Conservation (phyloP, 2,797 vertebrate genomes). For the Sarcoramphus papa region DNA sequence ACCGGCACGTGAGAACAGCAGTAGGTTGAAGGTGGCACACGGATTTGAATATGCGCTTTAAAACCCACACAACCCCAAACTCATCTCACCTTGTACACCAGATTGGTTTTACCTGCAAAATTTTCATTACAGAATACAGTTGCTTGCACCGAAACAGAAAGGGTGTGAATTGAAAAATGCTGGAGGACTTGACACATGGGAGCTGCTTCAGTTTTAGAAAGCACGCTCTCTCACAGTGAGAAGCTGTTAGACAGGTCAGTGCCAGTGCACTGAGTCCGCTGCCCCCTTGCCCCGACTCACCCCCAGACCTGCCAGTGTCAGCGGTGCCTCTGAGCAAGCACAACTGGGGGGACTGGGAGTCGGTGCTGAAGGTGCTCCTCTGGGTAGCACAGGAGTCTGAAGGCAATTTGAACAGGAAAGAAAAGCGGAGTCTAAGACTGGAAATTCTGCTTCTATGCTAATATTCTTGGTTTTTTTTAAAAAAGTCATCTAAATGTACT, state of each 20-base stretch:
- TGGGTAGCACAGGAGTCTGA: not conserved
- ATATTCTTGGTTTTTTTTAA: not conserved
- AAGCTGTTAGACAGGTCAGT: no score
- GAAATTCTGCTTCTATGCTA: not conserved
- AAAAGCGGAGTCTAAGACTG: not conserved
- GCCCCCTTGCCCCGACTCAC: not conserved
- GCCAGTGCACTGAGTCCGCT: no score
- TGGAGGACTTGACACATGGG: not conserved
- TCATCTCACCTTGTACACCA: not conserved
- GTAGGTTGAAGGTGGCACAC: fast-evolving
- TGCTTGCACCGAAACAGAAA: not conserved
- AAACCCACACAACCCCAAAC: not conserved
- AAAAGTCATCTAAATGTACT: no score
- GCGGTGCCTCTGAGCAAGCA: no score
- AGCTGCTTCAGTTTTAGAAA: no score
- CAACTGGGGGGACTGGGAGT: not conserved
- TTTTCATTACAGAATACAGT: not conserved
- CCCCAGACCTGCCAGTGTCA: not conserved
- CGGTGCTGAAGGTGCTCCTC: not conserved
- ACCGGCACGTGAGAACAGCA: fast-evolving
- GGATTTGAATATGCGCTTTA: not conserved
- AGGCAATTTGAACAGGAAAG: not conserved
- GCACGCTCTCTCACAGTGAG: fast-evolving
- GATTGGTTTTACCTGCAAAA: not conserved
- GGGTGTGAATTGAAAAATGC: not conserved